Evolutionary conservation across 2,113 vertebrate species (phyloP).

Genomic region (Galbula dea): DNA sequence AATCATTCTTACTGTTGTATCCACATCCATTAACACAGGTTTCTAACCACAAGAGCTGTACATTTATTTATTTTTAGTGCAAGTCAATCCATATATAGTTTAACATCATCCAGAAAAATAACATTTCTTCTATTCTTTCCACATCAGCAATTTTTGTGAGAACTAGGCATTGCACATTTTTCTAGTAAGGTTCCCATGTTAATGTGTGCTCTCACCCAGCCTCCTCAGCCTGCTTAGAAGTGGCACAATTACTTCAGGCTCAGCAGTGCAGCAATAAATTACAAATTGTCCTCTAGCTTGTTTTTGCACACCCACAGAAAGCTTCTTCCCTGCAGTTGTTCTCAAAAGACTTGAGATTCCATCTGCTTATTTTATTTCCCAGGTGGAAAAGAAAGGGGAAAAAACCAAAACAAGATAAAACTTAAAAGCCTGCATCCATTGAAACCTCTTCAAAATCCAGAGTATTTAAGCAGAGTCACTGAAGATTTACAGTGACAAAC

Average conservation of each 20-base stretch:
- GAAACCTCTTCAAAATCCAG: constrained; percentile 1
- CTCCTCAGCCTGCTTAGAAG: background rate
- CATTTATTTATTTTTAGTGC: background rate
- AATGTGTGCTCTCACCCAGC: background rate
- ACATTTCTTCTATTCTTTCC: background rate
- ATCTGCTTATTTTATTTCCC: constrained; percentile 44
- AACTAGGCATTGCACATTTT: background rate
- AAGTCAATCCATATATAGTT: background rate
- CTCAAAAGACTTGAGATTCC: constrained; percentile 16
- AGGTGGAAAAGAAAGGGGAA: background rate
- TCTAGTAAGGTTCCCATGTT: background rate
- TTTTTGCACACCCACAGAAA: constrained; percentile 21
- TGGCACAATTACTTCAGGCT: constrained; percentile 19
- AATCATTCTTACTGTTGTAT: background rate
- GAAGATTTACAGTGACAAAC: background rate
- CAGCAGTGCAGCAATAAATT: constrained; percentile 35
- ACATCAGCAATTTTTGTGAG: background rate
- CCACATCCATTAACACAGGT: background rate
- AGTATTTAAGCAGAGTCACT: background rate
- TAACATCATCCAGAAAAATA: background rate
- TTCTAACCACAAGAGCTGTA: constrained; percentile 15
- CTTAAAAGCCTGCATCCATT: background rate
- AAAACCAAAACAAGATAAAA: background rate
- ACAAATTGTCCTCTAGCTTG: constrained; percentile 29
- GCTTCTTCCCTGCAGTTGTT: background rate